phyloP scores from a whole-genome alignment of 2,113 vertebrate species.

The Heterotis niloticus region DNA sequence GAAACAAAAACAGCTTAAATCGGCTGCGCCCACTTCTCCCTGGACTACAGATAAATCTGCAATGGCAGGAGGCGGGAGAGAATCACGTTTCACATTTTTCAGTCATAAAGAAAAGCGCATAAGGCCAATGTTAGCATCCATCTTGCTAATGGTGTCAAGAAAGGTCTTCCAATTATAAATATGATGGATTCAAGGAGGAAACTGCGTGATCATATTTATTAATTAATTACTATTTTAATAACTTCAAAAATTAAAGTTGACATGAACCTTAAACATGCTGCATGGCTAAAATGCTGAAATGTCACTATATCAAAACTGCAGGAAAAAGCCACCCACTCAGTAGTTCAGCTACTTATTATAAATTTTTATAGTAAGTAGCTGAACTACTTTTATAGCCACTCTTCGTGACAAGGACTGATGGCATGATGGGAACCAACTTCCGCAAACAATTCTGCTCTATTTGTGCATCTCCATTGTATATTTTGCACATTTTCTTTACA shows the following conservation, averaged over 20 bases:
- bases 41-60: background rate
- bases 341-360: too few species aligned
- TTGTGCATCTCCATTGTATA: too few species aligned
- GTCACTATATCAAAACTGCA: too few species aligned
- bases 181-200: background rate
- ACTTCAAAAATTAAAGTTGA: constrained; percentile 1
- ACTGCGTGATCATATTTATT: background rate
- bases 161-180: constrained; percentile 26
- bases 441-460: too few species aligned
- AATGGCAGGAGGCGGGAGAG: background rate
- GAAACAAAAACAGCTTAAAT: too few species aligned
- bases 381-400: too few species aligned
- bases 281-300: background rate
- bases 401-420: too few species aligned
- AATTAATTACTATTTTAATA: background rate
- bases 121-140: background rate
- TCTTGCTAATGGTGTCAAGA: background rate
- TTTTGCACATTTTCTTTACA: too few species aligned
- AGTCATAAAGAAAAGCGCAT: background rate
- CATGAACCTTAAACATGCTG: constrained; percentile 17
- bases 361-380: too few species aligned
- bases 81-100: background rate
- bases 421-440: too few species aligned
- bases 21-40: too few species aligned
- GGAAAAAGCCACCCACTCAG: too few species aligned